A percentile compares a stretch with the other conserved stretches of the same genome.
These are phyloP conservation scores for Hirtodrosophila duncani DNA, from an alignment of 2,888 invertebrate species.

Conservation along the genomic window DNA sequence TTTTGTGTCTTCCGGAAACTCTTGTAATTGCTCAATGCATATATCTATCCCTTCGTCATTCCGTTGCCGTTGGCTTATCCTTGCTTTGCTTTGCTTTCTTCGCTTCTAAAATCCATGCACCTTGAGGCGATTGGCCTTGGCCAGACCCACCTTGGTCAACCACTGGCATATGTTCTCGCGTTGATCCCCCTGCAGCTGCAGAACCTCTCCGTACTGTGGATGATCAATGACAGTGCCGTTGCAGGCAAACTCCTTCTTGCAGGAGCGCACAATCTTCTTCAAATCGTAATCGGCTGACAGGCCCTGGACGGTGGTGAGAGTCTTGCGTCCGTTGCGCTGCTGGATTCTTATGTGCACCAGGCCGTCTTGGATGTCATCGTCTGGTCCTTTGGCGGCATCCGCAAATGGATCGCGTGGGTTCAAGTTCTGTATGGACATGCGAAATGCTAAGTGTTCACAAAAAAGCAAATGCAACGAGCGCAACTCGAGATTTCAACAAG, in stretches of 20 bases:
- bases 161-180: constrained; percentile 99
- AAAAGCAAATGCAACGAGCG: too few species aligned
- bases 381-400: constrained; percentile 98
- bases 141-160: constrained; percentile 97
- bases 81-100: too few species aligned
- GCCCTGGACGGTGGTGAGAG: constrained; percentile 98
- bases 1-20: too few species aligned
- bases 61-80: too few species aligned
- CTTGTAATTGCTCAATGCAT: too few species aligned
- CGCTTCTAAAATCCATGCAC: too few species aligned
- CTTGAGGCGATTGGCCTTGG: constrained; percentile 98
- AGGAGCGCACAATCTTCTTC: constrained; percentile 99
- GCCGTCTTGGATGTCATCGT: constrained; percentile 98
- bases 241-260: constrained; percentile 99
- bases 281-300: constrained; percentile 98
- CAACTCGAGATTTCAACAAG: too few species aligned
- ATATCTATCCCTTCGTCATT: too few species aligned
- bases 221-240: constrained; percentile 99
- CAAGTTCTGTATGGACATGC: constrained; percentile 98
- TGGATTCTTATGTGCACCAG: constrained; percentile 99
- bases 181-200: constrained; percentile 99
- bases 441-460: too few species aligned
- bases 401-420: constrained; percentile 99
- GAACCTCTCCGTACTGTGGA: constrained; percentile 99
- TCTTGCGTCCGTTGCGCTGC: constrained; percentile 99